Percentiles rank a stretch among this genome's conserved stretches.
These are phyloP conservation scores for Disparrhopalites patrizii DNA, from an alignment of 2,888 invertebrate genomes.

Conservation along the genomic window DNA sequence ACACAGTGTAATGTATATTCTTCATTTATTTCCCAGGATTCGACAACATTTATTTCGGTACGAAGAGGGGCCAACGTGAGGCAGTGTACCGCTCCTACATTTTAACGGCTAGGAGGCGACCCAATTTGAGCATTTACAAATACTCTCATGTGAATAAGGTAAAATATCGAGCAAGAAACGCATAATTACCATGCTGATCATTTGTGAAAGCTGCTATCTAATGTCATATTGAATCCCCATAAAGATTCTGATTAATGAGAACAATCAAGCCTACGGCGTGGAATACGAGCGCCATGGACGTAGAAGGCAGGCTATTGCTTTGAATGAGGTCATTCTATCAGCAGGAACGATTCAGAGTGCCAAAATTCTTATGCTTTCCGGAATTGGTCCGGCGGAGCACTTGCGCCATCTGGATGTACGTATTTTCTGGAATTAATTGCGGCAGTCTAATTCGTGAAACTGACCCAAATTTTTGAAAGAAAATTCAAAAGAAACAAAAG, in stretches of 20 bases:
- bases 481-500: too few species aligned
- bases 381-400: constrained; percentile 36
- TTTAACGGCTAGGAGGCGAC: constrained; percentile 34
- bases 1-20: background rate
- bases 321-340: constrained; percentile 39
- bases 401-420: constrained; percentile 32
- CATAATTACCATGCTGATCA: background rate
- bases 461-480: too few species aligned
- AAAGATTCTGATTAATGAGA: constrained; percentile 33
- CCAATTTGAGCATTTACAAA: constrained; percentile 42
- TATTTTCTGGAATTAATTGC: too few species aligned
- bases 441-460: too few species aligned
- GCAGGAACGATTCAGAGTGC: constrained; percentile 38
- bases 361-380: constrained; percentile 23
- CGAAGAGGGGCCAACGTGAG: constrained; percentile 26
- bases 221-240: background rate
- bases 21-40: background rate
- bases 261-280: constrained; percentile 41
- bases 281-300: constrained; percentile 40
- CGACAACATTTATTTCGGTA: constrained; percentile 9
- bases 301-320: constrained; percentile 31
- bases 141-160: constrained; percentile 44
- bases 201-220: background rate
- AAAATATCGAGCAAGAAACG: background rate
- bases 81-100: constrained; percentile 38